These are phyloP conservation scores for Euglossa dilemma DNA, from an alignment of 1,140 invertebrate species.

Conservation along the genomic window DNA sequence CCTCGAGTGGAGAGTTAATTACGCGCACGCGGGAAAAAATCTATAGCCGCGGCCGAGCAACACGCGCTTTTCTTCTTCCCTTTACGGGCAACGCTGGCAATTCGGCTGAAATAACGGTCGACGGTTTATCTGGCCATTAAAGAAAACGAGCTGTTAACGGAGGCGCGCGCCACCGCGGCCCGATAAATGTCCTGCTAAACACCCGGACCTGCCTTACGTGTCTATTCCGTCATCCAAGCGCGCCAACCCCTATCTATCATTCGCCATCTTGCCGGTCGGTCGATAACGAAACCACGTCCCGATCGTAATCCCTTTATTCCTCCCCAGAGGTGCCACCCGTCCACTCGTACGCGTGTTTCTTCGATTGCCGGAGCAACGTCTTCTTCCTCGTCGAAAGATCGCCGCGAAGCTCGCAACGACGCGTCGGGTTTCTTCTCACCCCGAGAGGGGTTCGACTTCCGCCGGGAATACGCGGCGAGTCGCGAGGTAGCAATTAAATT, in stretches of 20 bases:
- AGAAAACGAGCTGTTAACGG: conserved; percentile 72
- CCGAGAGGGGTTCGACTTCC: not conserved
- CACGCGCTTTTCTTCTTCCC: conserved; percentile 15
- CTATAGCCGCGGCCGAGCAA: not conserved
- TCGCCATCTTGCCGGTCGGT: conserved; percentile 37
- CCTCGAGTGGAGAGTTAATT: conserved; percentile 37
- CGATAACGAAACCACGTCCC: conserved; percentile 49
- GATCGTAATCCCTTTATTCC: conserved; percentile 31
- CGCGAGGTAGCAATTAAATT: not conserved
- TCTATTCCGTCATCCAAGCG: conserved; percentile 47
- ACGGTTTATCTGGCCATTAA: conserved; percentile 71
- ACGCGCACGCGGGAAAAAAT: conserved; percentile 31
- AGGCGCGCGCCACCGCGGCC: conserved; percentile 54
- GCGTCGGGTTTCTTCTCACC: not conserved
- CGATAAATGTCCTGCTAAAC: conserved; percentile 69
- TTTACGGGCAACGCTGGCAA: conserved; percentile 30
- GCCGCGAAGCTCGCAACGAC: not conserved
- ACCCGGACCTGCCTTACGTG: conserved; percentile 40
- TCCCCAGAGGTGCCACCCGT: not conserved
- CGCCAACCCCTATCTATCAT: conserved; percentile 41
- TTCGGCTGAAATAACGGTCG: conserved; percentile 57
- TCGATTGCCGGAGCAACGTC: not conserved
- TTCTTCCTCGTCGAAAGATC: not conserved
- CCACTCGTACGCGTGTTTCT: not conserved
- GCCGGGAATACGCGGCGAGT: too few relatives aligned